phyloP scores from a whole-genome alignment of 2,888 invertebrate genomes.

The Nebria brevicollis region DNA sequence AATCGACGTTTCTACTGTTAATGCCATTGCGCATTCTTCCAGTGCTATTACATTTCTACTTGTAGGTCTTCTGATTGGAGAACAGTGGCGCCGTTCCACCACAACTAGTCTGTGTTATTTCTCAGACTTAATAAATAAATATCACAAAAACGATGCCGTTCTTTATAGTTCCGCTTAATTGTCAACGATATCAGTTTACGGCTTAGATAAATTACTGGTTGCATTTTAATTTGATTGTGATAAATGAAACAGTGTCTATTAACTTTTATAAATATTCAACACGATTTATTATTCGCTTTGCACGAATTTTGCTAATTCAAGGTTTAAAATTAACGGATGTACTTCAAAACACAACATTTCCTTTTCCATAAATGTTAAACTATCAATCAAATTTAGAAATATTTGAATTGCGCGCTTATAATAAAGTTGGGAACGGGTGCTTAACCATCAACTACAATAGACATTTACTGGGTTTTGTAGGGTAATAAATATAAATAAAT shows the following conservation, averaged over 20 bases:
- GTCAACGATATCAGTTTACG: not conserved
- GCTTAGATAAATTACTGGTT: not conserved
- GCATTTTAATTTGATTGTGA: not conserved
- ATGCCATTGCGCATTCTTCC: constrained; percentile 11
- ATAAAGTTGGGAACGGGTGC: too few species aligned
- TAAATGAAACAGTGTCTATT: not conserved
- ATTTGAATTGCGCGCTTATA: too few species aligned
- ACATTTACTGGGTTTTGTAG: too few species aligned
- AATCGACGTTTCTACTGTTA: constrained; percentile 11
- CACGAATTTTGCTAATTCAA: not conserved
- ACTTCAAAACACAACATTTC: too few species aligned
- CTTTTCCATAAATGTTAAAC: too few species aligned
- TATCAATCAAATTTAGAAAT: too few species aligned
- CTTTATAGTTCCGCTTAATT: constrained; percentile 2
- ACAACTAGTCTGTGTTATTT: constrained; percentile 38
- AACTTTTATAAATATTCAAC: not conserved
- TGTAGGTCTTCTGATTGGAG: constrained; percentile 25
- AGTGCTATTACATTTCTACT: constrained; percentile 2
- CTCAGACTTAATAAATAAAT: constrained; percentile 23
- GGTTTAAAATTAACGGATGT: too few species aligned
- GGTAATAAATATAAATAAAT: too few species aligned
- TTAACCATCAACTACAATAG: too few species aligned
- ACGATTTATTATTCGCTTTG: not conserved
- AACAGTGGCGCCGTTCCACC: constrained; percentile 37
- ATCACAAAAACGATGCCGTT: not conserved